These are phyloP conservation scores for Plagodis pulveraria DNA, from an alignment of 2,888 invertebrate genomes.

Conservation along the genomic window DNA sequence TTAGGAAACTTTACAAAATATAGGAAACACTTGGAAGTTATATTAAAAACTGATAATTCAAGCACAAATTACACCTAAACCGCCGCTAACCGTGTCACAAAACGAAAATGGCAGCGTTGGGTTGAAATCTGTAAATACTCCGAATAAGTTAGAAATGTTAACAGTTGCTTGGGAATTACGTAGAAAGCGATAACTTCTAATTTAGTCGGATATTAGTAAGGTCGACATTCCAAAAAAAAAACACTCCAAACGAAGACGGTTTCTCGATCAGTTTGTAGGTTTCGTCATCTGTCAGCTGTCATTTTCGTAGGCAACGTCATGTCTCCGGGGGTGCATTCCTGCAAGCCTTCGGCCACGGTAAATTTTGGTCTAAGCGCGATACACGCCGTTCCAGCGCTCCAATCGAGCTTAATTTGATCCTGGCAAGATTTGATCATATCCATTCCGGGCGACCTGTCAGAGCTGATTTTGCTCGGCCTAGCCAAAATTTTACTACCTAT, in stretches of 20 bases:
- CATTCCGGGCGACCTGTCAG: too few species aligned
- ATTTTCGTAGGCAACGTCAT: neutral
- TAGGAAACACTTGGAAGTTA: constrained; percentile 54
- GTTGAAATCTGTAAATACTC: constrained; percentile 58
- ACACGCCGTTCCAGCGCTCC: too few species aligned
- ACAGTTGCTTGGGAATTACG: constrained; percentile 7
- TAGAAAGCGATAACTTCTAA: constrained; percentile 8
- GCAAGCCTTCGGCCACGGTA: too few species aligned
- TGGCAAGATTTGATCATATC: too few species aligned
- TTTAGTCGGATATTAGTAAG: constrained; percentile 1
- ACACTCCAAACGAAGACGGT: neutral
- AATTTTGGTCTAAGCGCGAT: too few species aligned
- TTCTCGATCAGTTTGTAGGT: neutral
- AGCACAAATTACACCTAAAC: constrained; percentile 62
- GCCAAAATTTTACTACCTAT: too few species aligned
- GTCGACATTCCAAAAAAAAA: constrained; percentile 10
- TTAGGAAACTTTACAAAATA: constrained; percentile 53
- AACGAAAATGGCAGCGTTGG: constrained; percentile 84
- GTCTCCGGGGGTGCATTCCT: too few species aligned
- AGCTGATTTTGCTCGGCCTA: too few species aligned
- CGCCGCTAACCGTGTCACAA: constrained; percentile 81
- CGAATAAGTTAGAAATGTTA: constrained; percentile 34
- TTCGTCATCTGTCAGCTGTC: neutral
- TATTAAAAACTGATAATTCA: constrained; percentile 55
- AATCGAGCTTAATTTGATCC: too few species aligned